phyloP scores from a whole-genome alignment of 2,113 vertebrate species.

The Elephantulus edwardii region DNA sequence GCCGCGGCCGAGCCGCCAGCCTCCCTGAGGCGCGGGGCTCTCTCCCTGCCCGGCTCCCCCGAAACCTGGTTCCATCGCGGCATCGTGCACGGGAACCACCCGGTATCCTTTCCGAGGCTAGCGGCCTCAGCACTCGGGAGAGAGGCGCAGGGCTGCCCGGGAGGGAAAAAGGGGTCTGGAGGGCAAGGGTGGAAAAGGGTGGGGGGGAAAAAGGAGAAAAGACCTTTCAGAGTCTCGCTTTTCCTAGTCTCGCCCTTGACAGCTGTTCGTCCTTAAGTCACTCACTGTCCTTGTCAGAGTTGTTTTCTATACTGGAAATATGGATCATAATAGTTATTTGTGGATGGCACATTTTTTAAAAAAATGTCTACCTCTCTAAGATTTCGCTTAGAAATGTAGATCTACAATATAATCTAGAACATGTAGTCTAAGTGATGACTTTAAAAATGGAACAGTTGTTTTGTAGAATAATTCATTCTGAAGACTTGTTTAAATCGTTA shows the following conservation, averaged over 20 bases:
- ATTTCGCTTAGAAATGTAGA: background rate
- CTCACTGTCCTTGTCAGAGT: background rate
- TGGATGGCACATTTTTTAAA: slow-evolving; percentile 16
- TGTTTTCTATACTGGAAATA: background rate
- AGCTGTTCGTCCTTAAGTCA: background rate
- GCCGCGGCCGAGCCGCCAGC: background rate
- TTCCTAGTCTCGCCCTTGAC: background rate
- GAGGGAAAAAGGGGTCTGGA: background rate
- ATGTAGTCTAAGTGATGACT: background rate
- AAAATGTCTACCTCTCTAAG: background rate
- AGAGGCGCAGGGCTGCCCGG: background rate
- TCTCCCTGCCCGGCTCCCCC: too few species aligned
- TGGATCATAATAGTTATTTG: background rate
- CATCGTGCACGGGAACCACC: background rate
- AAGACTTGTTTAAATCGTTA: background rate
- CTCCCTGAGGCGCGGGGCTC: background rate
- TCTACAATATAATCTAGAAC: background rate
- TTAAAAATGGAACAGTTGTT: background rate
- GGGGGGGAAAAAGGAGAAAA: background rate
- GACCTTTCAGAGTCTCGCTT: background rate
- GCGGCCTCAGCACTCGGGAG: background rate
- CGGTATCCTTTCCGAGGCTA: background rate
- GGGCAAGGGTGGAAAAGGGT: rapidly evolving
- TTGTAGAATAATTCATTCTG: background rate
- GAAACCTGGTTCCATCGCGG: background rate